Evolutionary conservation across 1,140 invertebrate genomes (phyloP).

Genomic region (Battus philenor): DNA sequence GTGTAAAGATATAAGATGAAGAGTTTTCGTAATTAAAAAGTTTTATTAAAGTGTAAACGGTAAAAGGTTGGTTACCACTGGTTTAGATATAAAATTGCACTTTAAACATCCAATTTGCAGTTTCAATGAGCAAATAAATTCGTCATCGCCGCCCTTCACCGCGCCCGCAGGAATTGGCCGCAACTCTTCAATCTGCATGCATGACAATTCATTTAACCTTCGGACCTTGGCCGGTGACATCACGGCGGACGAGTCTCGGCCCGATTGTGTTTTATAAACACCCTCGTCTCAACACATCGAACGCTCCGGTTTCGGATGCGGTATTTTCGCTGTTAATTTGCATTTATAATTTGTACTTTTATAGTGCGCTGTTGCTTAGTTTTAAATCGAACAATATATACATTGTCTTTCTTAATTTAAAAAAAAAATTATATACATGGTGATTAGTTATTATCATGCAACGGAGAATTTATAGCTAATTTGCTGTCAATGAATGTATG

Average conservation of each 20-base stretch:
- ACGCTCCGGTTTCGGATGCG: slow-evolving; percentile 1
- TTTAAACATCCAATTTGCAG: slow-evolving; percentile 12
- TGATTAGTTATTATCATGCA: no score
- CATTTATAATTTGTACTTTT: no score
- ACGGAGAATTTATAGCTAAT: no score
- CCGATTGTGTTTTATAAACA: slow-evolving; percentile 12
- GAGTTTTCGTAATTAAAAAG: no score
- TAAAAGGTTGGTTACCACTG: no score
- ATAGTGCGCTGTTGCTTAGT: no score
- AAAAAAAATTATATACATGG: no score
- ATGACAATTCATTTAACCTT: slow-evolving; percentile 50
- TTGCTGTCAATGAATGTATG: no score
- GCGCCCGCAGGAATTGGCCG: slow-evolving; percentile 24
- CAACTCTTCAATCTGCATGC: slow-evolving; percentile 31
- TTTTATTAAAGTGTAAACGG: no score
- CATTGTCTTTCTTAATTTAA: no score
- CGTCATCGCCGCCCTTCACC: slow-evolving; percentile 16
- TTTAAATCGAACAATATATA: no score
- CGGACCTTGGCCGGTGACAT: slow-evolving; percentile 40
- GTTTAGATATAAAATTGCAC: slow-evolving; percentile 4
- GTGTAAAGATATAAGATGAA: no score
- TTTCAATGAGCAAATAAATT: slow-evolving; percentile 8
- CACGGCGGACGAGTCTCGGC: slow-evolving; percentile 17
- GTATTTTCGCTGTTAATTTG: neutral
- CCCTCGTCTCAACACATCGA: neutral